Evolutionary conservation across 2,797 vertebrate genomes (phyloP).

Genomic region (Simalia tracyae): DNA sequence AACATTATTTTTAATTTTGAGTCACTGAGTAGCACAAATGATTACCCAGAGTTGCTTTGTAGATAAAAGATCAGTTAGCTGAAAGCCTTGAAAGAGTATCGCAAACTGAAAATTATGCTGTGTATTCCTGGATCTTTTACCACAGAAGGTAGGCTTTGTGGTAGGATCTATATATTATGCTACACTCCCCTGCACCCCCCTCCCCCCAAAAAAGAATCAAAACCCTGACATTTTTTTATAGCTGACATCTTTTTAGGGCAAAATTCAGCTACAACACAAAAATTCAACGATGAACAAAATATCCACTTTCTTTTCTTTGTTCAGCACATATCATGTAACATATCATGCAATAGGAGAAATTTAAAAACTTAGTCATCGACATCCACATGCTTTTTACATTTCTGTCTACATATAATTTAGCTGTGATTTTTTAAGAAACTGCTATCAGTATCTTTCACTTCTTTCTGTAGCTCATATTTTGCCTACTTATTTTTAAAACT

Average conservation of each 20-base stretch:
- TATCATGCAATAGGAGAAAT: not conserved
- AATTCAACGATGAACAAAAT: not conserved
- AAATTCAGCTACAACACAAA: slow-evolving; percentile 14
- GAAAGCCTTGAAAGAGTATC: slow-evolving; percentile 40
- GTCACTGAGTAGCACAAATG: slow-evolving; percentile 50
- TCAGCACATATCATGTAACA: not conserved
- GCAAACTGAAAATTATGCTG: slow-evolving; percentile 60
- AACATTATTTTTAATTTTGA: slow-evolving; percentile 55
- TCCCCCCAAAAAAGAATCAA: not conserved
- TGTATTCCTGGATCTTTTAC: slow-evolving; percentile 34
- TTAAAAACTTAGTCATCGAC: not conserved
- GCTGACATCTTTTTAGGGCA: not conserved
- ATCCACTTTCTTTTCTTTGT: not conserved
- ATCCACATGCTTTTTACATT: not conserved
- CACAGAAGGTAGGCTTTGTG: slow-evolving; percentile 12
- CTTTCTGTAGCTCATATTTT: not conserved
- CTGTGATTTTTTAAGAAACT: not conserved
- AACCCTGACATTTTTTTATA: not conserved
- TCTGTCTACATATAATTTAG: not conserved
- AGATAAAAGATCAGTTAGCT: slow-evolving; percentile 50
- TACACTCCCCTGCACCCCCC: not conserved
- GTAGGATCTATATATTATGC: not conserved
- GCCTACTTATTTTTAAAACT: not conserved
- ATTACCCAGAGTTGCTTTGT: slow-evolving; percentile 40
- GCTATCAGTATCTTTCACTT: not conserved